Conservation (phyloP, 2,888 invertebrate genomes). For the Ophraella communa region DNA sequence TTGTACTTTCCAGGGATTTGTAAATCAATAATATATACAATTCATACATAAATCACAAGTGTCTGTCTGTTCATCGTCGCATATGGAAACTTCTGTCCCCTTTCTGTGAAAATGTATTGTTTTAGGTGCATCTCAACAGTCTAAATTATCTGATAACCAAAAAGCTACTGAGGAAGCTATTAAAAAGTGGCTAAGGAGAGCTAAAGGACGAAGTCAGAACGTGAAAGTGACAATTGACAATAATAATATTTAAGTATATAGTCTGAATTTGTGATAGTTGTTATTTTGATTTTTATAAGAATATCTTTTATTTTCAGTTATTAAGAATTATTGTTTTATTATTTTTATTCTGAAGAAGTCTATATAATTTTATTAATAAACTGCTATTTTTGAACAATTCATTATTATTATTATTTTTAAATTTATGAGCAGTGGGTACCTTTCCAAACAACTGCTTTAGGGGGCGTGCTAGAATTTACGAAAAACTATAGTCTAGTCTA, state of each 20-base stretch:
- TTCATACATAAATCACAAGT: too few relatives aligned
- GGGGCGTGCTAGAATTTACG: too few relatives aligned
- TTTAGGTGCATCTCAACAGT: conserved; percentile 4
- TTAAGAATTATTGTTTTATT: neutral
- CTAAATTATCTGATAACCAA: conserved; percentile 1
- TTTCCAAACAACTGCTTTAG: too few relatives aligned
- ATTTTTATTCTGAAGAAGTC: neutral
- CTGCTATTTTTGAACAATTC: neutral
- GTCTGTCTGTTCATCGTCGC: neutral
- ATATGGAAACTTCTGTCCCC: neutral
- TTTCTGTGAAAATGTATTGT: conserved; percentile 3
- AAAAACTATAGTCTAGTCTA: too few relatives aligned
- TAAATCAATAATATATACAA: too few relatives aligned
- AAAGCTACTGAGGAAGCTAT: neutral
- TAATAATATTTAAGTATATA: neutral
- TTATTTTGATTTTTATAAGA: neutral
- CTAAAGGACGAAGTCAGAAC: neutral
- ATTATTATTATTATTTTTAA: neutral
- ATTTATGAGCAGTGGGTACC: too few relatives aligned
- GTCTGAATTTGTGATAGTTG: neutral
- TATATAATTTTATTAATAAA: neutral
- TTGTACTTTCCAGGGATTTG: neutral
- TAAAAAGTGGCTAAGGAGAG: neutral
- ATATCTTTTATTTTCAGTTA: neutral
- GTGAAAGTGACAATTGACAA: neutral